Base-by-base conservation (phyloP, 2,797 vertebrate genomes). In the Pygocentrus nattereri region DNA sequence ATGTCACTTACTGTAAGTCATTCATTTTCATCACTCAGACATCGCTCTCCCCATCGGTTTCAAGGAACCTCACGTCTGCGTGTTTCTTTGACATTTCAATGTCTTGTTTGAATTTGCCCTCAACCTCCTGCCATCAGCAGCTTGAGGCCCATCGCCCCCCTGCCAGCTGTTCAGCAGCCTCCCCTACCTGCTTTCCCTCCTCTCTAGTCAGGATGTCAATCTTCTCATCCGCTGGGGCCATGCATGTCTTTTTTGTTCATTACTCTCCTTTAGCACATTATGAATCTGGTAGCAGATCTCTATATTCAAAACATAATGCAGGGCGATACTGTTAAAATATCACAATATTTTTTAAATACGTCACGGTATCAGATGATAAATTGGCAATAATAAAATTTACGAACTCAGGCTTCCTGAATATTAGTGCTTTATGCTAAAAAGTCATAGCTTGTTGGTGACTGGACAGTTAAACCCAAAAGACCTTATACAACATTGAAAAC, bases 51-150 rank as follows among this genome's bases (percentile, higher is more conserved):
- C 70, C 49, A 61, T 72, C 3, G 70, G 44, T 67, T 80, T 74
- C 30, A 74, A 74, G 65, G 76, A 81, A 83, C 69, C 62, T 70
- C 0, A 11, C 44, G 44, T 50, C 23, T 47, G 59, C 44, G 12
- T 12, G 52, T 84, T 84, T 80, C 74, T 78, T 75, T 87, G 86
- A 85, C 80, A 87, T 85, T 84, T 80, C 68, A 50, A 70, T 61
- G 59, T 78, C 71, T 85, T 78, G 75, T 80, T 87, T 82, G 84
- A 84, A 75, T 85, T 84, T 65, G 50, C 82, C 82, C 80, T 85
- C 75, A 41, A 80, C 82, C 80, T 85, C 65, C 82, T 85, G 84
- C 84, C 82, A 78, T 69, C 65, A 82, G 82, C 84, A 82, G 81
- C 82, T 72, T 41, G 76, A 85, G 78, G 82, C 82, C 77, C 76